Conservation (phyloP, 1,140 invertebrate genomes). For the Cotesia vestalis region DNA sequence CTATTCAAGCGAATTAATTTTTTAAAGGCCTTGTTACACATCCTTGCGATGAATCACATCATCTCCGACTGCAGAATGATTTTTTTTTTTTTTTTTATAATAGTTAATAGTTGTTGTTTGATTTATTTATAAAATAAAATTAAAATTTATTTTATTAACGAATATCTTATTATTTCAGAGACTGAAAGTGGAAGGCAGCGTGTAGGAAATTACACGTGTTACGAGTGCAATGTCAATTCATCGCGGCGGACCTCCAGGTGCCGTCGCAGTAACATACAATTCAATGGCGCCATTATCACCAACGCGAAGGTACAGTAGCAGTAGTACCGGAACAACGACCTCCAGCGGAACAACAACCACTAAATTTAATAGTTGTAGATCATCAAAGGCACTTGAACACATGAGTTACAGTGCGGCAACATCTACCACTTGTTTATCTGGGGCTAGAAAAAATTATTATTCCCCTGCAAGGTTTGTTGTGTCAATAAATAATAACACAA, state of each 20-base stretch:
- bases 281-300: constrained; percentile 60
- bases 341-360: constrained; percentile 40
- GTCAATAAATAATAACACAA: neutral
- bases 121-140: neutral
- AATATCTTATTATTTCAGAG: constrained; percentile 26
- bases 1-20: too few species aligned
- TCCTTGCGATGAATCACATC: too few species aligned
- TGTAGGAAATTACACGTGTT: constrained; percentile 22
- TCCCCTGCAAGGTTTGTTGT: constrained; percentile 53
- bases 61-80: too few species aligned
- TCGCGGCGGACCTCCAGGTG: constrained; percentile 56
- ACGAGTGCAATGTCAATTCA: constrained; percentile 58
- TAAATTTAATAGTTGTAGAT: constrained; percentile 49
- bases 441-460: constrained; percentile 45
- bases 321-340: constrained; percentile 42
- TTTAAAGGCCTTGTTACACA: too few species aligned
- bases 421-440: constrained; percentile 17
- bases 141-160: too few species aligned
- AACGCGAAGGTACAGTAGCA: constrained; percentile 50
- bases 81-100: neutral
- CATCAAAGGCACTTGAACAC: constrained; percentile 31
- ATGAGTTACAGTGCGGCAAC: constrained; percentile 11
- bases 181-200: constrained; percentile 15
- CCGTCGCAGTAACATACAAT: constrained; percentile 60
- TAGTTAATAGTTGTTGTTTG: too few species aligned